Evolutionary conservation across 2,888 invertebrate genomes (phyloP), one percentile per base, ranked within the genome.

Genomic region (Junonia oenone): DNA sequence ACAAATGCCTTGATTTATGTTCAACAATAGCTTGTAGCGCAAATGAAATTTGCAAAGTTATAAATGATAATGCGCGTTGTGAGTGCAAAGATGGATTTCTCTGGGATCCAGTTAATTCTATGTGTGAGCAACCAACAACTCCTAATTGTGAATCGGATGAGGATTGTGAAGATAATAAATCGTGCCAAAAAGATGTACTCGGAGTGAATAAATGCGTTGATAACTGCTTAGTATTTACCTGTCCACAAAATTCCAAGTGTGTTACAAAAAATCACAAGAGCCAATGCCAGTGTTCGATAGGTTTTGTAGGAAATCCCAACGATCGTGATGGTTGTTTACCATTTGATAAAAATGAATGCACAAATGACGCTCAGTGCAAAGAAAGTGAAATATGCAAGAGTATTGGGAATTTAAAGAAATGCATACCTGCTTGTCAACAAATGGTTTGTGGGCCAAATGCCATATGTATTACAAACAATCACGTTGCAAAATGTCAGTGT

Each of bases 221-320:
- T 13, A 93, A 95, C 52, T 98, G 98, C 73, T 89, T 93, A 27
- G 93, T 94, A 67, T 96, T 95, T 72, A 96, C 95, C 15, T 98
- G 97, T 65, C 95, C 97, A 0, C 91, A 92, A 52, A 96, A 97
- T 79, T 95, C 97, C 0, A 92, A 94, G 60, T 98, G 98, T 81
- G 81, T 95, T 1, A 94, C 95, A 0, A 91, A 84, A 59, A 91
- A 92, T 56, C 96, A 96, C 69, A 91, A 91, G 69, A 96, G 95
- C 40, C 92, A 93, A 69, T 98, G 98, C 74, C 94, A 96, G 71
- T 98, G 98, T 75, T 85, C 95, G 14, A 85, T 92, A 35, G 97
- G 97, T 2, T 98, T 93, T 78, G 92, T 94, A 9, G 98, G 98
- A 33, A 98, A 98, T 88, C 96, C 97, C 14, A 96, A 96, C 70